phyloP scores from a whole-genome alignment of 2,113 vertebrate genomes.

The Sprattus sprattus region DNA sequence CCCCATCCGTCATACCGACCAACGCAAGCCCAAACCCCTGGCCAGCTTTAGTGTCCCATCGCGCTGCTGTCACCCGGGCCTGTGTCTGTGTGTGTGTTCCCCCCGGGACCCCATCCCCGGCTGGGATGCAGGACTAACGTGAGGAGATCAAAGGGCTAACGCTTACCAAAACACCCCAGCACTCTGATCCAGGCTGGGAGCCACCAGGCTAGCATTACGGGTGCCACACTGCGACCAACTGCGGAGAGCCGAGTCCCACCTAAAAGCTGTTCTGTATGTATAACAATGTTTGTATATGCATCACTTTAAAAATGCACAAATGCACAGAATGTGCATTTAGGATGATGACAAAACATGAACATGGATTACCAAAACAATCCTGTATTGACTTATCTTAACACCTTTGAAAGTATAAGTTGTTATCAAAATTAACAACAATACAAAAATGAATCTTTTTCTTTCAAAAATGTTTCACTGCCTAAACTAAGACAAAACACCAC shows the following conservation, averaged over 20 bases:
- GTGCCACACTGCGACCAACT: neutral
- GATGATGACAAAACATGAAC: neutral
- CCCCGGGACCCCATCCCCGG: conserved; percentile 52
- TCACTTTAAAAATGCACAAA: neutral
- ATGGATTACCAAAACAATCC: neutral
- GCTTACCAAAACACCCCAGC: conserved; percentile 55
- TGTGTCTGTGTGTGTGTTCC: conserved; percentile 61
- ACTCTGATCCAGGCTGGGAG: conserved; percentile 63
- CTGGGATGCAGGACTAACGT: conserved; percentile 27
- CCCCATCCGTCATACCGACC: conserved; percentile 46
- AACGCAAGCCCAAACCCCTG: conserved; percentile 47
- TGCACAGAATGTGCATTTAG: neutral
- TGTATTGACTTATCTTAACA: neutral
- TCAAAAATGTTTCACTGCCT: neutral
- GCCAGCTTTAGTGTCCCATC: conserved; percentile 49
- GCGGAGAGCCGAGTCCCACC: neutral
- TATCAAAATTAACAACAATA: neutral
- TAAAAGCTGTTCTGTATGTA: neutral
- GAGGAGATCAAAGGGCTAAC: conserved; percentile 66
- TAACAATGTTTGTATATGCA: neutral
- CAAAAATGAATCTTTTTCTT: neutral
- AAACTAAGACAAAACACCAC: neutral
- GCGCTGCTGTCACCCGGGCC: conserved; percentile 24
- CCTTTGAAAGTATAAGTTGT: neutral
- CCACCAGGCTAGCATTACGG: neutral